Conservation (phyloP, 2,797 vertebrate species). For the Artibeus lituratus region DNA sequence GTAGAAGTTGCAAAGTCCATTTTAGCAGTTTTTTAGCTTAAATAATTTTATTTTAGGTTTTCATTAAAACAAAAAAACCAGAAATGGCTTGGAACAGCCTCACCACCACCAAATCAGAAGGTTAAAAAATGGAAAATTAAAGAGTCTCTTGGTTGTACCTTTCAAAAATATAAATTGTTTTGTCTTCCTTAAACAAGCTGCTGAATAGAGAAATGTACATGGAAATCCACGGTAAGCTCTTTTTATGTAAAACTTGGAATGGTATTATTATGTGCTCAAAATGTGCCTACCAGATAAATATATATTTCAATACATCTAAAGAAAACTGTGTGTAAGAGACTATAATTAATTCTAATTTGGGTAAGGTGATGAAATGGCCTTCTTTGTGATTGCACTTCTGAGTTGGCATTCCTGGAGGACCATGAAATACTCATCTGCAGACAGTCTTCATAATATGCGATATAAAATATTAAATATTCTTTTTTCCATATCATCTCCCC, state of each 20-base stretch:
- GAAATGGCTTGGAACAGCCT: neutral
- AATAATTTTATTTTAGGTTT: neutral
- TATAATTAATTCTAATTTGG: slow-evolving; percentile 67
- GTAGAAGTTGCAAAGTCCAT: neutral
- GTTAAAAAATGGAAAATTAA: neutral
- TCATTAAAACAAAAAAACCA: slow-evolving; percentile 2
- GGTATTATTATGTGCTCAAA: slow-evolving; percentile 8
- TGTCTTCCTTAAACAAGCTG: neutral
- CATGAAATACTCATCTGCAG: neutral
- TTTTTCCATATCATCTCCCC: slow-evolving; percentile 13
- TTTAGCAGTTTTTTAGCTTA: neutral
- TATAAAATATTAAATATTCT: slow-evolving; percentile 66
- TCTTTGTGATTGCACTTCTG: slow-evolving; percentile 35
- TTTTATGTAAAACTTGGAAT: slow-evolving; percentile 53
- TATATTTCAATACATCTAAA: slow-evolving; percentile 58
- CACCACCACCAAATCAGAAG: neutral
- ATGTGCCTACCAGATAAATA: slow-evolving; percentile 56
- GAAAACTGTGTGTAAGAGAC: neutral
- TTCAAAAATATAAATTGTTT: neutral
- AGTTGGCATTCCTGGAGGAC: slow-evolving; percentile 41
- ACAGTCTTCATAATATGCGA: slow-evolving; percentile 2
- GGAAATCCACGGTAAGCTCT: neutral
- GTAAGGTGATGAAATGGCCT: slow-evolving; percentile 62
- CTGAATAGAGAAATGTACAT: slow-evolving; percentile 10
- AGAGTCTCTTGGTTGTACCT: neutral